phyloP scores from a whole-genome alignment of 2,113 vertebrate species.

The Chitala chitala region DNA sequence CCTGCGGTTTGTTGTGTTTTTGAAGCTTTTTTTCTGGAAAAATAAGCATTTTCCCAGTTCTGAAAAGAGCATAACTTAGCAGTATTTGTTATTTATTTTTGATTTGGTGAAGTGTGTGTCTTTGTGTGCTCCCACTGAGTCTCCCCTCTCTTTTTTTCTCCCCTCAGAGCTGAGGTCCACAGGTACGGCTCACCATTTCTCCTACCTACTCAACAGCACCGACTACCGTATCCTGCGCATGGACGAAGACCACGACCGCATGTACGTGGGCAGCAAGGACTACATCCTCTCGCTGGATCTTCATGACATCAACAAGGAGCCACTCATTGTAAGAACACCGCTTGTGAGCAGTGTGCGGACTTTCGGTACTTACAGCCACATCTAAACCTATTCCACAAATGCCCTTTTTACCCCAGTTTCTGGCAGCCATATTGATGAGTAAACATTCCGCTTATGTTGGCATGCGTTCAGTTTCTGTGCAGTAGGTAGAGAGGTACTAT shows the following conservation, averaged over 20 bases:
- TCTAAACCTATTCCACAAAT: too few species aligned
- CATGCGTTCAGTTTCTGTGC: slow-evolving; percentile 21
- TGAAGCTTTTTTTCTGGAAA: neutral
- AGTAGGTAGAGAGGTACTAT: slow-evolving; percentile 36
- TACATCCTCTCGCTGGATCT: slow-evolving; percentile 91
- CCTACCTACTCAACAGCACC: slow-evolving; percentile 87
- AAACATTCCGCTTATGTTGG: slow-evolving; percentile 36
- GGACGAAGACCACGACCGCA: slow-evolving; percentile 96
- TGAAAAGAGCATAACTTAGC: neutral
- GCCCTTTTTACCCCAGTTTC: neutral
- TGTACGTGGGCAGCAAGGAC: slow-evolving; percentile 97
- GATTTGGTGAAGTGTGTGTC: neutral
- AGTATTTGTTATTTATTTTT: neutral
- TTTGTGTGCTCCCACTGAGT: slow-evolving; percentile 11
- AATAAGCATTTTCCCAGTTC: neutral
- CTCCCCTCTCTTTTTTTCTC: slow-evolving; percentile 25
- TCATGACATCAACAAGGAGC: slow-evolving; percentile 96
- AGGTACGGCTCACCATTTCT: slow-evolving; percentile 86
- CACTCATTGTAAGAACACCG: slow-evolving; percentile 79
- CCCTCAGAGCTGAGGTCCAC: slow-evolving; percentile 81
- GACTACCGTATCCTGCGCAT: slow-evolving; percentile 93
- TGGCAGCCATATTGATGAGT: slow-evolving; percentile 17
- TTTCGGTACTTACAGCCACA: neutral
- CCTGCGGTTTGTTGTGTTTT: too few species aligned
- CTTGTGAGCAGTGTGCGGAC: neutral